Evolutionary conservation across 2,113 vertebrate genomes (phyloP), one percentile per base, ranked within the genome.

Genomic region (Willisornis vidua): DNA sequence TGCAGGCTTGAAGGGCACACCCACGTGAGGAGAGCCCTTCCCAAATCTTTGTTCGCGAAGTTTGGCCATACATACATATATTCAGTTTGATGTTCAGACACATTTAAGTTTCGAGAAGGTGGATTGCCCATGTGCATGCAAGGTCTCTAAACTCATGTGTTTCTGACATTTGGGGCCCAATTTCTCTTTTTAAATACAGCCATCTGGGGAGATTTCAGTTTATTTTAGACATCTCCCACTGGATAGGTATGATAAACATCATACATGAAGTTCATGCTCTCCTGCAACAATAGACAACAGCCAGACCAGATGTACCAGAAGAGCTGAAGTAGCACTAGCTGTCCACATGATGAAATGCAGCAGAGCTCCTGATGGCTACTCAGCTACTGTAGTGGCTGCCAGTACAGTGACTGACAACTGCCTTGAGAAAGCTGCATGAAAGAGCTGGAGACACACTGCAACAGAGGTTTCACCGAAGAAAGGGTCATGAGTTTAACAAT

Each of bases 181-280:
- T 82, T 52, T 66, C 6, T 18, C 14, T 71, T 87, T 90, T 88
- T 41, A 26, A 88, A 70, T 55, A 33, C 6, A 54, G 1, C 5
- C 0, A 0, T 57, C 25, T 73, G 35, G 68, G 86, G 49, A 65
- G 72, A 86, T 73, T 68, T 91, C 29, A 22, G 19, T 45, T 12
- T 31, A 25, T 75, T 35, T 85, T 25, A 17, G 39, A 29, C 13
- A 28, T 59, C 12, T 67, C 17, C 15, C 22, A 22, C 26, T 33
- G 14, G 33, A 20, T 68, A 62, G 0, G 0, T 31, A 48, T 12
- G 25, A 54, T 62, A 25, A 24, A 41, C n/a, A 22, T 19, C 29
- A 31, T n/a, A 26, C 11, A 28, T 37, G n/a, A 71, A 14, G 13
- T 31, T 77, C 14, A 45, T 26, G 62, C 15, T 13, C 29, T 70